Evolutionary conservation across 2,888 invertebrate genomes (phyloP).

Genomic region (Amiota minor): DNA sequence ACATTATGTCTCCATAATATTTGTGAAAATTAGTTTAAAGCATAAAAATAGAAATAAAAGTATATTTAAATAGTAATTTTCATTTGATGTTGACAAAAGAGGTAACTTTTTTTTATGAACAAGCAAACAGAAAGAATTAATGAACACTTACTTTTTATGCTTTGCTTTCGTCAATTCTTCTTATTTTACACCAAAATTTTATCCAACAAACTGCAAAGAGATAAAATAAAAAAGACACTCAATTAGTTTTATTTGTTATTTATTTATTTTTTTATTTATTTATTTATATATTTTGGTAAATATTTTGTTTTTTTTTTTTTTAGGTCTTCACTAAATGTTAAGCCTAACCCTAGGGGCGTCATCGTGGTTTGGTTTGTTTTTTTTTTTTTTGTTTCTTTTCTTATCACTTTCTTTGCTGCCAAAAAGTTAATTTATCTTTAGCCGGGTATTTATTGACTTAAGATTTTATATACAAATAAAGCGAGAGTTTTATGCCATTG

Average conservation of each 20-base stretch:
- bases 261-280: conserved; percentile 43
- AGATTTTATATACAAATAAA: conserved; percentile 17
- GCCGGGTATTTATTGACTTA: conserved; percentile 19
- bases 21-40: no score
- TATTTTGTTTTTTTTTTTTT: neutral
- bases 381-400: neutral
- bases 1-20: no score
- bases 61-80: neutral
- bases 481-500: no score
- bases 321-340: neutral
- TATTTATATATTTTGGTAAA: conserved; percentile 38
- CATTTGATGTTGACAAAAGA: conserved; percentile 41
- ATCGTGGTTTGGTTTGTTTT: neutral
- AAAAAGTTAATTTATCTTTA: conserved; percentile 37
- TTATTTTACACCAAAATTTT: conserved; percentile 2
- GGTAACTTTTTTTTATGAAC: neutral
- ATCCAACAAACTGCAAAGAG: conserved; percentile 12
- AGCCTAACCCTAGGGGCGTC: no score
- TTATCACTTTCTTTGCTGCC: conserved; percentile 2
- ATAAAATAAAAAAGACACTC: conserved; percentile 43
- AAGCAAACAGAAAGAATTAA: conserved; percentile 48
- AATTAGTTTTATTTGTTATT: conserved; percentile 57
- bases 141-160: conserved; percentile 62
- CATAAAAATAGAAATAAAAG: neutral
- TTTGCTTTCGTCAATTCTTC: conserved; percentile 1